A percentile compares a stretch with the other conserved stretches of the same genome.
Evolutionary conservation across 2,797 vertebrate genomes (phyloP).

Genomic region (Sebastes steindachneri): DNA sequence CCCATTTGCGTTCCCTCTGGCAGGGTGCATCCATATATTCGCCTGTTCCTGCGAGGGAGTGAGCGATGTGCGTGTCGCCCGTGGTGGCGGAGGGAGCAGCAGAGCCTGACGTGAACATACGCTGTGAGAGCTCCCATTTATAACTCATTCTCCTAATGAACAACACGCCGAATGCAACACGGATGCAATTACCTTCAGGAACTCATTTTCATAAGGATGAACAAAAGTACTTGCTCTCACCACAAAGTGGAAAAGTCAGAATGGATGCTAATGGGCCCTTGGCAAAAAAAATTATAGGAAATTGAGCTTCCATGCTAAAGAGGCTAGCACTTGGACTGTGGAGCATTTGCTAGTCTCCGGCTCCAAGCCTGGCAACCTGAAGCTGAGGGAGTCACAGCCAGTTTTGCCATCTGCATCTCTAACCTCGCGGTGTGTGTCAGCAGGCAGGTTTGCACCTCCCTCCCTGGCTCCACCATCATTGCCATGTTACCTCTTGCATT

Average conservation of each 20-base stretch:
- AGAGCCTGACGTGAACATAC: conserved; percentile 80
- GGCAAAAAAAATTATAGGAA: conserved; percentile 37
- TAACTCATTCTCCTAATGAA: conserved; percentile 77
- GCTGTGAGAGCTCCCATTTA: conserved; percentile 79
- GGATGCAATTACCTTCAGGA: conserved; percentile 71
- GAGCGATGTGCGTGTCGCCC: conserved; percentile 74
- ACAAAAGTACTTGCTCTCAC: conserved; percentile 64
- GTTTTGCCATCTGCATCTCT: conserved; percentile 69
- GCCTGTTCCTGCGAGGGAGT: conserved; percentile 65
- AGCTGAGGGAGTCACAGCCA: conserved; percentile 49
- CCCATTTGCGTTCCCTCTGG: conserved; percentile 48
- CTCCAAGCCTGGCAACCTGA: conserved; percentile 53
- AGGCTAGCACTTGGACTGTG: conserved; percentile 38
- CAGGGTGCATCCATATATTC: conserved; percentile 65
- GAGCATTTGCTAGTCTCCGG: conserved; percentile 24
- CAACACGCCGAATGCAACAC: conserved; percentile 66
- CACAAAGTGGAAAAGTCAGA: conserved; percentile 58
- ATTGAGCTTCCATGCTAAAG: conserved; percentile 53
- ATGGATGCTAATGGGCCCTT: conserved; percentile 59
- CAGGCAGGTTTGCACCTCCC: conserved; percentile 44
- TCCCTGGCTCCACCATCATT: neutral
- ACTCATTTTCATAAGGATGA: conserved; percentile 70
- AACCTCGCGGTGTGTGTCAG: conserved; percentile 55
- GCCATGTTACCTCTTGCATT: conserved; percentile 2
- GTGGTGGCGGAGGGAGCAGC: conserved; percentile 72